Evolutionary conservation across 2,113 vertebrate species (phyloP).

Genomic region (Gymnocephalus cernua): DNA sequence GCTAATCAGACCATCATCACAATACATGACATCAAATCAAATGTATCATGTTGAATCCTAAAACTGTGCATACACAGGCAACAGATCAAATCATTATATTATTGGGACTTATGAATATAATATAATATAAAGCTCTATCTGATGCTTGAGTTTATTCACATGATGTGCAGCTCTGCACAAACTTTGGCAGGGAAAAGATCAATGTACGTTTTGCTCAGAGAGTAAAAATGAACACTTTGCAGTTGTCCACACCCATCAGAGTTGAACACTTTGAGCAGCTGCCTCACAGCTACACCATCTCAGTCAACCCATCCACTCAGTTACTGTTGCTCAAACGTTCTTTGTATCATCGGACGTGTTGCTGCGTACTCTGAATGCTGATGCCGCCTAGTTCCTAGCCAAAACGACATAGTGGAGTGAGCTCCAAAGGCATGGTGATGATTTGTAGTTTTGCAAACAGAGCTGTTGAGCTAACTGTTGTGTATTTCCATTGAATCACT

Average conservation of each 20-base stretch:
- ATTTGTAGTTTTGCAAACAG: conserved; percentile 60
- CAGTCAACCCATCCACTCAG: background rate
- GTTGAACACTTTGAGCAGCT: conserved; percentile 25
- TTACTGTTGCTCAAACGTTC: background rate
- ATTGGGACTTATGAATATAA: background rate
- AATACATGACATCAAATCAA: background rate
- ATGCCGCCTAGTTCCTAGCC: background rate
- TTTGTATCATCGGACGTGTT: background rate
- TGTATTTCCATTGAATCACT: conserved; percentile 68
- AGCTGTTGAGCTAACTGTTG: conserved; percentile 42
- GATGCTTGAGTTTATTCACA: background rate
- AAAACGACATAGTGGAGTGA: background rate
- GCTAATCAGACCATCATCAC: background rate
- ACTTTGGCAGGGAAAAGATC: background rate
- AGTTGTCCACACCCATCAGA: conserved; percentile 7
- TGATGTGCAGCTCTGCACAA: background rate
- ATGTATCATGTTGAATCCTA: background rate
- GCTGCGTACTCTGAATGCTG: background rate
- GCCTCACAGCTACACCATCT: background rate
- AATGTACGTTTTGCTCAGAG: background rate
- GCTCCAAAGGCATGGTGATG: background rate
- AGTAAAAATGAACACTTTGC: conserved; percentile 21
- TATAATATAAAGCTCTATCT: background rate
- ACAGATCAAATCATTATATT: background rate
- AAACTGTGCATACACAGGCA: background rate